Conservation (phyloP, 1,140 invertebrate species). For the Saxidomus purpurata region DNA sequence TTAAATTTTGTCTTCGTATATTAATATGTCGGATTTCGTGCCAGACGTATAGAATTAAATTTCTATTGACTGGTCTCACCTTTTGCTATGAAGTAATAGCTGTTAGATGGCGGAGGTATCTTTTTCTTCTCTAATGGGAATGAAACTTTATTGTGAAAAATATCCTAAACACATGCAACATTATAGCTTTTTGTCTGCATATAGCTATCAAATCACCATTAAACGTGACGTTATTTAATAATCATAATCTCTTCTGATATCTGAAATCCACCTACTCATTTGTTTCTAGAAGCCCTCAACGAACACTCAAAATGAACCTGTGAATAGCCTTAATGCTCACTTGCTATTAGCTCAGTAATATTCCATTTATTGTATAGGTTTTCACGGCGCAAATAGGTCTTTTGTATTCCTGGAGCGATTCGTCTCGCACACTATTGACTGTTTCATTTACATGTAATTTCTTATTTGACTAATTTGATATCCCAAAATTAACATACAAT, state of each 20-base stretch:
- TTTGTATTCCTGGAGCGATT: background rate
- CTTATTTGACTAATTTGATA: slow-evolving; percentile 12
- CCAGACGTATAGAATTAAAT: too few species aligned
- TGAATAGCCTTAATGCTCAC: background rate
- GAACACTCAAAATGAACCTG: background rate
- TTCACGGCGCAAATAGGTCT: background rate
- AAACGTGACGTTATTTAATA: background rate
- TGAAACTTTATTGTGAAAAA: background rate
- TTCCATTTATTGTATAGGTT: background rate
- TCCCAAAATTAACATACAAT: background rate
- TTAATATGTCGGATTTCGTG: too few species aligned
- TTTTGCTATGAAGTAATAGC: too few species aligned
- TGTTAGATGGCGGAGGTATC: too few species aligned
- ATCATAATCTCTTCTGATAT: background rate
- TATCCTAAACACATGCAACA: slow-evolving; percentile 2
- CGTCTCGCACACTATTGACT: background rate
- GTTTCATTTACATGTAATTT: slow-evolving; percentile 28
- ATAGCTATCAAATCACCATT: background rate
- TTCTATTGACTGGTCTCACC: too few species aligned
- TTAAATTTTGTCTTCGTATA: too few species aligned
- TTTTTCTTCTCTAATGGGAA: background rate
- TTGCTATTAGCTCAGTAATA: background rate
- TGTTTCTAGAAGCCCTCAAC: background rate
- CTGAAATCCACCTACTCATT: background rate
- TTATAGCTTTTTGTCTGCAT: background rate